Evolutionary conservation across 2,113 vertebrate genomes (phyloP).

Genomic region (Perca fluviatilis): DNA sequence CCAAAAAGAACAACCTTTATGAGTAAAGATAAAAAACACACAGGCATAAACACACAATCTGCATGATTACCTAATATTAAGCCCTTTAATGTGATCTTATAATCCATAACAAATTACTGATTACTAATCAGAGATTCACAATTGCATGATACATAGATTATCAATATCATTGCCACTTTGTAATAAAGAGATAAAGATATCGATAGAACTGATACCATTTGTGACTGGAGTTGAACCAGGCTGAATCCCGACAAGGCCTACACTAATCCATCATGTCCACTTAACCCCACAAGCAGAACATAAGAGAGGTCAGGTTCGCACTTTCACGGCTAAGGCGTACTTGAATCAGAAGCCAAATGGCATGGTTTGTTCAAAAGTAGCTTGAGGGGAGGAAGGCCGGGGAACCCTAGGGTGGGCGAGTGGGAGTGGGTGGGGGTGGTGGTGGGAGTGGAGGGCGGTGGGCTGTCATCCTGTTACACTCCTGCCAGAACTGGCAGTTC

Average conservation of each 20-base stretch:
- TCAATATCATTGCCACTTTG: slow-evolving; percentile 21
- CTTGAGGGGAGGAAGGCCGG: slow-evolving; percentile 71
- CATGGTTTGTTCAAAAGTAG: slow-evolving; percentile 74
- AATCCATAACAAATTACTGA: background rate
- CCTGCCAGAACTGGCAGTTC: slow-evolving; percentile 86
- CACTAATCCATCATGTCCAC: slow-evolving; percentile 82
- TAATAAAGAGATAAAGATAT: slow-evolving; percentile 33
- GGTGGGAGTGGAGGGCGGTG: slow-evolving; percentile 29
- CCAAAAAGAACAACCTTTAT: slow-evolving; percentile 44
- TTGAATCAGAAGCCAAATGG: slow-evolving; percentile 65
- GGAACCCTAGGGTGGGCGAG: slow-evolving; percentile 67
- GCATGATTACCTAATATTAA: slow-evolving; percentile 40
- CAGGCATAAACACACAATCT: slow-evolving; percentile 23
- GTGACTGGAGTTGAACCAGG: slow-evolving; percentile 57
- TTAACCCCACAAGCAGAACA: slow-evolving; percentile 78
- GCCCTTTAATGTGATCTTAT: background rate
- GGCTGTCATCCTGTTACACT: slow-evolving; percentile 85
- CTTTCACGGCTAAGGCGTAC: slow-evolving; percentile 65
- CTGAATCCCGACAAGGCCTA: slow-evolving; percentile 67
- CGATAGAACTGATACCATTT: slow-evolving; percentile 30
- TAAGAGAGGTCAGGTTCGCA: slow-evolving; percentile 72
- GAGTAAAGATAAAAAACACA: background rate
- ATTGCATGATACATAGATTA: slow-evolving; percentile 20
- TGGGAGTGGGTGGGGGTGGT: slow-evolving; percentile 50
- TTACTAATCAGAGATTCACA: background rate